phyloP scores from a whole-genome alignment of 2,888 invertebrate species.

The Apamea anceps region DNA sequence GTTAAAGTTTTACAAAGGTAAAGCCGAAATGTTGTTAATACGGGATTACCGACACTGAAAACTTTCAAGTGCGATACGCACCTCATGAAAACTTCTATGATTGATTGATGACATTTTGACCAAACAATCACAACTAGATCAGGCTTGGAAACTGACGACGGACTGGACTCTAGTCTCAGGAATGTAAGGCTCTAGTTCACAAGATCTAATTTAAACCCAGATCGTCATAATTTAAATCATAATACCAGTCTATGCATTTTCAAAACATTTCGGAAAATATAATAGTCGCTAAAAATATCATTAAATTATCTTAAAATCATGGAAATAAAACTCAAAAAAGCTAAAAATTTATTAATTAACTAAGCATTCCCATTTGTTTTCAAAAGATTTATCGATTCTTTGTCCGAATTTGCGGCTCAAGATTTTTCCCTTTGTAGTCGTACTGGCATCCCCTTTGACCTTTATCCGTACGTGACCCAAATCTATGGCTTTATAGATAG shows the following conservation, averaged over 20 bases:
- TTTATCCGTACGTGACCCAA: slow-evolving; percentile 49
- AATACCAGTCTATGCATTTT: neutral
- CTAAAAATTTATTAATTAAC: neutral
- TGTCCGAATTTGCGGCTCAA: slow-evolving; percentile 11
- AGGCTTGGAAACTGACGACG: no score
- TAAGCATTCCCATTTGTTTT: neutral
- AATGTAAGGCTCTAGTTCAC: no score
- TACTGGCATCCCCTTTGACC: slow-evolving; percentile 12
- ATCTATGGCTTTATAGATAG: slow-evolving; percentile 23
- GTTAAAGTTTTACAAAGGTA: neutral
- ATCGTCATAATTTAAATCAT: neutral
- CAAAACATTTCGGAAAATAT: neutral
- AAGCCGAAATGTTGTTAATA: slow-evolving; percentile 6
- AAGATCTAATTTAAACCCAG: neutral
- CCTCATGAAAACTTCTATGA: neutral
- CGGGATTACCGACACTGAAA: slow-evolving; percentile 11
- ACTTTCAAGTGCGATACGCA: slow-evolving; percentile 10
- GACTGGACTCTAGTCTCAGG: no score
- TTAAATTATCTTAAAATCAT: no score
- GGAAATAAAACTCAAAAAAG: neutral
- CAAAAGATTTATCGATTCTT: neutral
- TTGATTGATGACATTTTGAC: neutral
- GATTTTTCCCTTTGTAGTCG: slow-evolving; percentile 11
- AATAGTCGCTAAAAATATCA: no score
- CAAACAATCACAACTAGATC: neutral